These are phyloP conservation scores for Euclidia mi DNA, from an alignment of 2,888 invertebrate genomes.

Conservation along the genomic window DNA sequence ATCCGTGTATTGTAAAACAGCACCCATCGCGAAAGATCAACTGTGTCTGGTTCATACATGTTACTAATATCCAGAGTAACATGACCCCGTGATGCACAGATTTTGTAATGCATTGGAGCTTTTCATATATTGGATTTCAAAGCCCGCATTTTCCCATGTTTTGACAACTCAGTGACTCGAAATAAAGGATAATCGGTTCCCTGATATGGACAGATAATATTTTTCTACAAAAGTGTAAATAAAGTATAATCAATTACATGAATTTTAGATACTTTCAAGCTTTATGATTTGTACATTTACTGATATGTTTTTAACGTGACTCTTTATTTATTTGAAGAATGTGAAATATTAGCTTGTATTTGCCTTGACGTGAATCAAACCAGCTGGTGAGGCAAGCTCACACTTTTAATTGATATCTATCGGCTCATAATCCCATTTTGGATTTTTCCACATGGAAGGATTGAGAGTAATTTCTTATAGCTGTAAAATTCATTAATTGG, in stretches of 20 bases:
- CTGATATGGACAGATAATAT: slow-evolving; percentile 22
- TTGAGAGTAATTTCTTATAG: too few species aligned
- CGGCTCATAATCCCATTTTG: too few species aligned
- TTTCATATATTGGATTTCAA: slow-evolving; percentile 29
- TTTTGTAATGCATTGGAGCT: slow-evolving; percentile 15
- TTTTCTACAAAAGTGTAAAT: slow-evolving; percentile 8
- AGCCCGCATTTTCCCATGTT: slow-evolving; percentile 41
- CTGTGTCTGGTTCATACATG: slow-evolving; percentile 12
- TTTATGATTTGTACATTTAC: too few species aligned
- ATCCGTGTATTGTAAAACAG: slow-evolving; percentile 4
- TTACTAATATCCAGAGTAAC: slow-evolving; percentile 26
- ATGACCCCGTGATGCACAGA: slow-evolving; percentile 17
- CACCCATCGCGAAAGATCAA: slow-evolving; percentile 8
- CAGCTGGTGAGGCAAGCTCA: too few species aligned
- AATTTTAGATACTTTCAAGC: background rate
- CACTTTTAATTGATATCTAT: too few species aligned
- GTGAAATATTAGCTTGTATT: too few species aligned
- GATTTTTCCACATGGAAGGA: too few species aligned
- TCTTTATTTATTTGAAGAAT: too few species aligned
- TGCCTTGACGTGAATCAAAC: too few species aligned
- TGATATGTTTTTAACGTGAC: too few species aligned
- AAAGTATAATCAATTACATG: slow-evolving; percentile 1
- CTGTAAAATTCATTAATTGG: too few species aligned
- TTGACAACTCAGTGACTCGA: slow-evolving; percentile 58
- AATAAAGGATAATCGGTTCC: slow-evolving; percentile 43